A percentile compares a stretch with the other conserved stretches of the same genome.
Evolutionary conservation across 2,797 vertebrate species (phyloP).

Genomic region (Alca torda): DNA sequence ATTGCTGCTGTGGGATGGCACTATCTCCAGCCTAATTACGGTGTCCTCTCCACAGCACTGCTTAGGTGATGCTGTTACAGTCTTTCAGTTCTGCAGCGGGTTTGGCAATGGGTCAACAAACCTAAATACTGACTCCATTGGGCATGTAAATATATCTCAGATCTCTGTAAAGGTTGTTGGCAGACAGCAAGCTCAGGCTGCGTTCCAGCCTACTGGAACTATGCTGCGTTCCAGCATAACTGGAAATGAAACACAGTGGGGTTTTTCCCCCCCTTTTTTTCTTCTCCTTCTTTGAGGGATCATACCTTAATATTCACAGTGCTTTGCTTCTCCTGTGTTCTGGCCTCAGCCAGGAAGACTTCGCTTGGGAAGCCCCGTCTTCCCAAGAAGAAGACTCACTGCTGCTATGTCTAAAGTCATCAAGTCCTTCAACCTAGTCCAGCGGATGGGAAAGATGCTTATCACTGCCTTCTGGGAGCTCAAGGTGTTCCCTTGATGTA

Average conservation of each 20-base stretch:
- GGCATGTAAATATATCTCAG: accelerated
- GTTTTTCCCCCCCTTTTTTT: accelerated
- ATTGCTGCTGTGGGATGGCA: neutral
- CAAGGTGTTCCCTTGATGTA: neutral
- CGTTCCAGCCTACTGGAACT: neutral
- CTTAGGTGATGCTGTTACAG: neutral
- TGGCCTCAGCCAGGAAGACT: neutral
- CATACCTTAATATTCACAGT: neutral
- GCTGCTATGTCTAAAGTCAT: neutral
- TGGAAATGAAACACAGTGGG: neutral
- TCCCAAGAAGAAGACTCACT: neutral
- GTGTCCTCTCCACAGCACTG: neutral
- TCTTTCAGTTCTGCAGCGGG: neutral
- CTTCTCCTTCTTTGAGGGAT: neutral
- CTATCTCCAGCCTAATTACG: neutral
- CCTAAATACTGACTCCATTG: neutral
- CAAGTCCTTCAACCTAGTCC: neutral
- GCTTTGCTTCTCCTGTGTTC: neutral
- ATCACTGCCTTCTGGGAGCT: neutral
- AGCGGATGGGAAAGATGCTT: neutral
- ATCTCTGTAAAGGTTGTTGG: neutral
- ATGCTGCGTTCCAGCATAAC: neutral
- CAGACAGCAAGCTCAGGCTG: neutral
- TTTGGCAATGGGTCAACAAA: neutral
- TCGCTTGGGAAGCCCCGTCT: neutral